phyloP scores from a whole-genome alignment of 2,888 invertebrate species.

The Tenthredo notha region DNA sequence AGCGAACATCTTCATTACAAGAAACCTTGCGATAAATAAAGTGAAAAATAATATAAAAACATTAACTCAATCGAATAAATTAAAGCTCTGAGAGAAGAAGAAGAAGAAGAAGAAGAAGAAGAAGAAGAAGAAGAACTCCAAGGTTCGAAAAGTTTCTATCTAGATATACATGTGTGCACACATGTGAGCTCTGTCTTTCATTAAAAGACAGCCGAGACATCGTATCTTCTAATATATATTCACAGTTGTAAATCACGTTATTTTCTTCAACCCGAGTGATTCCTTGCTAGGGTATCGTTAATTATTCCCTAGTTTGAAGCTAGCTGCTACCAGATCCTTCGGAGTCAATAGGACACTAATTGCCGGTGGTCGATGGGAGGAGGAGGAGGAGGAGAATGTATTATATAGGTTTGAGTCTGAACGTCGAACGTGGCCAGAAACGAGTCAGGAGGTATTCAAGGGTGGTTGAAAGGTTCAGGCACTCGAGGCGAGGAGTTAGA shows the following conservation, averaged over 20 bases:
- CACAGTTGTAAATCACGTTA: constrained; percentile 25
- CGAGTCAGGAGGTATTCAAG: constrained; percentile 65
- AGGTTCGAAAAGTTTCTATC: not conserved
- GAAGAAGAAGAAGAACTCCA: not conserved
- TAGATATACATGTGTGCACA: not conserved
- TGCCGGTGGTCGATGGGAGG: constrained; percentile 68
- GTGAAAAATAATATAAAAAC: not conserved
- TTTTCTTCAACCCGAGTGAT: not conserved
- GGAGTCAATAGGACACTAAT: constrained; percentile 73
- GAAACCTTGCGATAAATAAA: constrained; percentile 45
- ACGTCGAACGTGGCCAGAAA: constrained; percentile 33
- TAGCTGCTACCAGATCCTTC: constrained; percentile 4
- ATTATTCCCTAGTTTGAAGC: constrained; percentile 45
- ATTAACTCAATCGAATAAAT: constrained; percentile 11
- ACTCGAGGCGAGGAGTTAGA: constrained; percentile 68
- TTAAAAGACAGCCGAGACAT: not conserved
- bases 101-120: too few species aligned
- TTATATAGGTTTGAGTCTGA: not conserved
- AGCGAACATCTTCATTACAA: constrained; percentile 54
- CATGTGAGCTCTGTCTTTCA: not conserved
- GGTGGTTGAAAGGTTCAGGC: constrained; percentile 71
- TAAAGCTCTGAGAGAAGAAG: not conserved
- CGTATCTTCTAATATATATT: not conserved
- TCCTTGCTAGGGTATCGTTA: constrained; percentile 22
- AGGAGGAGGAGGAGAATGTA: constrained; percentile 50